Conservation (phyloP, 1,140 invertebrate species). For the Mycetomoellerius zeteki region DNA sequence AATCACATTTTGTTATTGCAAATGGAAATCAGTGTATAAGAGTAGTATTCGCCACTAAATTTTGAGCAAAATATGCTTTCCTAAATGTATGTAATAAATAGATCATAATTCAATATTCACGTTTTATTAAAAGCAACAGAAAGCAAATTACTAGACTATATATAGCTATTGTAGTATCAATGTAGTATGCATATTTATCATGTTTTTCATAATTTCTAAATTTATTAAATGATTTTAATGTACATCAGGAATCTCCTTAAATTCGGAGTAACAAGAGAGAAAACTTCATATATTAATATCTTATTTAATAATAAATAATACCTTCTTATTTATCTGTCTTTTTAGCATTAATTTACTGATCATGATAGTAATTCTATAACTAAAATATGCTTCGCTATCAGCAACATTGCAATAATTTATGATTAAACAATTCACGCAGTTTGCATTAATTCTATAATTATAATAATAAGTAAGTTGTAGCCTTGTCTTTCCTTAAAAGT, state of each 20-base stretch:
- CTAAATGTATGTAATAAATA: not conserved
- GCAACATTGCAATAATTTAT: conserved; percentile 75
- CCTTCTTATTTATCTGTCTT: not conserved
- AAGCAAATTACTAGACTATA: not conserved
- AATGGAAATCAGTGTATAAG: not conserved
- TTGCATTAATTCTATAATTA: conserved; percentile 64
- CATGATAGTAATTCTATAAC: conserved; percentile 24
- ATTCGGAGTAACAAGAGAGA: conserved; percentile 36
- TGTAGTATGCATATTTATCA: conserved; percentile 11
- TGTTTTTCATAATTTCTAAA: conserved; percentile 25
- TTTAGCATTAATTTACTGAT: conserved; percentile 16
- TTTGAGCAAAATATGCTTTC: not conserved
- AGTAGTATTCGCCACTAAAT: not conserved
- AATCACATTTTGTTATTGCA: not conserved
- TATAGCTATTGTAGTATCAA: not conserved
- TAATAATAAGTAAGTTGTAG: conserved; percentile 75
- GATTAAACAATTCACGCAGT: conserved; percentile 66
- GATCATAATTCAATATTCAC: not conserved
- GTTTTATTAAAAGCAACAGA: conserved; percentile 13
- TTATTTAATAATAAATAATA: conserved; percentile 51
- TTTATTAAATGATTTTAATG: conserved; percentile 27
- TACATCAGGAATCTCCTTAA: conserved; percentile 33
- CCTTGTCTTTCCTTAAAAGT: conserved; percentile 69
- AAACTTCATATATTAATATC: conserved; percentile 42
- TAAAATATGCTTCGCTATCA: conserved; percentile 68